Evolutionary conservation across 2,113 vertebrate genomes (phyloP).

Genomic region (Corythoichthys intestinalis): DNA sequence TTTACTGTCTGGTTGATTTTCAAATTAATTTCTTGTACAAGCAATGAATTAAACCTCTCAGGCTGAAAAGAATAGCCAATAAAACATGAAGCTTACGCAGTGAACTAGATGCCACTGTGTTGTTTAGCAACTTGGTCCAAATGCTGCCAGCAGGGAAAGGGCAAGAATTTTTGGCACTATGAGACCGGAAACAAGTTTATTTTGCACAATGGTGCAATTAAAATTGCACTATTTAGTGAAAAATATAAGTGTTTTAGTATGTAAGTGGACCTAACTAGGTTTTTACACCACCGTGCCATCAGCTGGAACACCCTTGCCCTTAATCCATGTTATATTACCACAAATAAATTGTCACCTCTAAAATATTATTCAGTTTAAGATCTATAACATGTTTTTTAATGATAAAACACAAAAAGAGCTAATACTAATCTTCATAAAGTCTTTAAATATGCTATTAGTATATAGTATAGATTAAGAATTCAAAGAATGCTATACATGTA

Average conservation of each 20-base stretch:
- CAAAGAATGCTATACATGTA: neutral
- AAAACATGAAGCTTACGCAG: neutral
- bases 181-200: neutral
- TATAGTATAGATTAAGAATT: neutral
- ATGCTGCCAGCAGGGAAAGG: neutral
- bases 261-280: neutral
- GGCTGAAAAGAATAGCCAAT: neutral
- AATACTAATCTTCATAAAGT: neutral
- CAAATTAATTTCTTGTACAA: neutral
- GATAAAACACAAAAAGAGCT: neutral
- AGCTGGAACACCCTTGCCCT: neutral
- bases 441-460: neutral
- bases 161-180: neutral
- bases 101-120: neutral
- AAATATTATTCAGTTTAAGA: neutral
- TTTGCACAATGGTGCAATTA: neutral
- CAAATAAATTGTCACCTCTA: too few species aligned
- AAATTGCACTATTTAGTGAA: neutral
- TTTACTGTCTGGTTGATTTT: neutral
- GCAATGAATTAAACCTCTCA: neutral
- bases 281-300: constrained; percentile 1
- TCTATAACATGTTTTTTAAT: neutral
- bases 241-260: neutral
- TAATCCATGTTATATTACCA: neutral
- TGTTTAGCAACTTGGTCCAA: neutral